These are phyloP conservation scores for Macquaria ambigua DNA, from an alignment of 2,113 vertebrate species.

Conservation along the genomic window DNA sequence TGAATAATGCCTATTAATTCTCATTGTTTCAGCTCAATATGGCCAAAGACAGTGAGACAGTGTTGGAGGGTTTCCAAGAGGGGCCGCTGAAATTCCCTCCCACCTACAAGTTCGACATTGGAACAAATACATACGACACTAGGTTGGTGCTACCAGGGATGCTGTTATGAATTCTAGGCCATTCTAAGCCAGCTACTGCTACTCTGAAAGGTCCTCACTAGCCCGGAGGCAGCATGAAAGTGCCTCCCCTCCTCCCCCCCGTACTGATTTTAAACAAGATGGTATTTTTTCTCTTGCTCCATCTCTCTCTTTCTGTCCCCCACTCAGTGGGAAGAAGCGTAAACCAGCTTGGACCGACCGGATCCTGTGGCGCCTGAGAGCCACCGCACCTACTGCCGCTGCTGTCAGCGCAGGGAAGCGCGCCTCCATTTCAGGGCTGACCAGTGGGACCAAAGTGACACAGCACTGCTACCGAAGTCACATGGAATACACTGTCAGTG, in stretches of 20 bases:
- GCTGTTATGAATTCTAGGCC: conserved; percentile 36
- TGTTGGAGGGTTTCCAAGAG: conserved; percentile 95
- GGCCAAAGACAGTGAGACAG: conserved; percentile 92
- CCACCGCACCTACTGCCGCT: conserved; percentile 79
- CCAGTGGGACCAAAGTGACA: conserved; percentile 86
- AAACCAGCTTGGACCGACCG: conserved; percentile 99
- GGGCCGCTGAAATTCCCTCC: conserved; percentile 95
- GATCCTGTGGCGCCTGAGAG: conserved; percentile 92
- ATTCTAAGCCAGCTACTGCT: too few species aligned
- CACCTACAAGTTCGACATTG: conserved; percentile 98
- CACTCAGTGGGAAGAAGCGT: conserved; percentile 92
- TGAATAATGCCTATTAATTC: neutral
- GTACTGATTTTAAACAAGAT: neutral
- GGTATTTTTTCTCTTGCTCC: neutral
- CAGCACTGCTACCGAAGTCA: conserved; percentile 95
- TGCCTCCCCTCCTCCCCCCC: neutral
- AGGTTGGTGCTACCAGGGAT: conserved; percentile 85
- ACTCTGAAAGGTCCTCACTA: conserved; percentile 48
- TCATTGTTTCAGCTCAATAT: conserved; percentile 90
- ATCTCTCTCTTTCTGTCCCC: conserved; percentile 24
- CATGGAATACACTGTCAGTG: conserved; percentile 94
- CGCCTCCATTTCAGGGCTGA: conserved; percentile 75
- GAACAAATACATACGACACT: conserved; percentile 96
- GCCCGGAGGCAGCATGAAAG: conserved; percentile 14
- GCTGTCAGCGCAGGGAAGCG: conserved; percentile 80